phyloP scores from a whole-genome alignment of 2,888 invertebrate genomes.

The Incurvaria masculella region DNA sequence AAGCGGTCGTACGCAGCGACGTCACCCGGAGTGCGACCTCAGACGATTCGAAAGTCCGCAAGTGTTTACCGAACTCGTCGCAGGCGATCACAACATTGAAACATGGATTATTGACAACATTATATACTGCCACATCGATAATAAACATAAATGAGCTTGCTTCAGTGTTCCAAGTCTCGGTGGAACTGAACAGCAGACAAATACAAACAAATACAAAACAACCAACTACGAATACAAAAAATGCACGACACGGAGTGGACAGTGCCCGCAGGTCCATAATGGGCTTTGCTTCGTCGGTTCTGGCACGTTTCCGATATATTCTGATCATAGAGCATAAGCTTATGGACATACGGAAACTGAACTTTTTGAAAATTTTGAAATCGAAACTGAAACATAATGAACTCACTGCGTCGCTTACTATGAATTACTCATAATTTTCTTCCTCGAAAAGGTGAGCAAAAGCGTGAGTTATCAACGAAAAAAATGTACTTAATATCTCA shows the following conservation, averaged over 20 bases:
- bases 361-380: neutral
- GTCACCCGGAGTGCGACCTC: neutral
- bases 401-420: conserved; percentile 1
- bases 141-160: conserved; percentile 13
- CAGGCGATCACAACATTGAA: neutral
- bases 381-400: neutral
- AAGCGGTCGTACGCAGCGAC: neutral
- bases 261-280: conserved; percentile 55
- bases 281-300: too few relatives aligned
- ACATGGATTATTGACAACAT: too few relatives aligned
- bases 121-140: neutral
- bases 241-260: conserved; percentile 46
- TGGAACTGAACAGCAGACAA: conserved; percentile 29
- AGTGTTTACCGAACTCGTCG: neutral
- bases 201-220: conserved; percentile 54
- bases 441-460: too few relatives aligned
- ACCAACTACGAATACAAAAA: conserved; percentile 50
- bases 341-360: neutral
- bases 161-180: conserved; percentile 43
- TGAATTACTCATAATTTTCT: conserved; percentile 11
- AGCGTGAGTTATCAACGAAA: too few relatives aligned
- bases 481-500: too few relatives aligned
- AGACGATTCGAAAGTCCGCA: neutral
- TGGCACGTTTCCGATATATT: too few relatives aligned
- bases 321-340: too few relatives aligned